phyloP scores from a whole-genome alignment of 2,888 invertebrate genomes.

The Rhorus exstirpatorius region DNA sequence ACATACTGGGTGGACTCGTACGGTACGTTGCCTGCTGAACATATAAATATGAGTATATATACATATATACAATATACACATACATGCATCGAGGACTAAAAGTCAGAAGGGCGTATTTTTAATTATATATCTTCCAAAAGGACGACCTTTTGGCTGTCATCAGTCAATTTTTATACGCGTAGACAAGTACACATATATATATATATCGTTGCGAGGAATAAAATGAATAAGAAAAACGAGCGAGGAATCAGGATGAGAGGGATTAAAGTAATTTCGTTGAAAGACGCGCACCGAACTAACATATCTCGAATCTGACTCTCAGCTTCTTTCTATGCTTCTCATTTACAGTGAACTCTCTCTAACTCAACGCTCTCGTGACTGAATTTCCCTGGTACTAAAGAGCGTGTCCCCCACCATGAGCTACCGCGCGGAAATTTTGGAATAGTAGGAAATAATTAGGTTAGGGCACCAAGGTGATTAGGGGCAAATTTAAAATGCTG shows the following conservation, averaged over 20 bases:
- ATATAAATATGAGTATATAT: conserved; percentile 5
- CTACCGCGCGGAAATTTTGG: too few species aligned
- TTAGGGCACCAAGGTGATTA: too few species aligned
- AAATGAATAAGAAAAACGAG: conserved; percentile 26
- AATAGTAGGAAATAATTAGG: too few species aligned
- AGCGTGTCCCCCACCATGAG: too few species aligned
- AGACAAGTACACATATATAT: not conserved
- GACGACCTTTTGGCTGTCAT: not conserved
- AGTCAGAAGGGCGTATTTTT: conserved; percentile 12
- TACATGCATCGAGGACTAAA: not conserved
- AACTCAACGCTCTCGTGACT: too few species aligned
- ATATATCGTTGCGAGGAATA: conserved; percentile 4
- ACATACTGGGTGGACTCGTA: conserved; percentile 82
- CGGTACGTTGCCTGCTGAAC: conserved; percentile 48
- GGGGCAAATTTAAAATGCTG: too few species aligned
- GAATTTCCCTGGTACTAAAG: conserved; percentile 3
- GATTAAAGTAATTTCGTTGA: not conserved
- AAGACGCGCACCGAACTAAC: conserved; percentile 5
- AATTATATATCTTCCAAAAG: not conserved
- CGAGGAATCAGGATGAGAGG: conserved; percentile 23
- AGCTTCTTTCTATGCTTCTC: conserved; percentile 4
- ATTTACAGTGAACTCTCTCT: too few species aligned
- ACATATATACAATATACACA: not conserved
- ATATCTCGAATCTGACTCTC: conserved; percentile 35
- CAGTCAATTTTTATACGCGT: not conserved